Base-by-base conservation (phyloP, 2,797 vertebrate species). In the Rhinophrynus dorsalis region DNA sequence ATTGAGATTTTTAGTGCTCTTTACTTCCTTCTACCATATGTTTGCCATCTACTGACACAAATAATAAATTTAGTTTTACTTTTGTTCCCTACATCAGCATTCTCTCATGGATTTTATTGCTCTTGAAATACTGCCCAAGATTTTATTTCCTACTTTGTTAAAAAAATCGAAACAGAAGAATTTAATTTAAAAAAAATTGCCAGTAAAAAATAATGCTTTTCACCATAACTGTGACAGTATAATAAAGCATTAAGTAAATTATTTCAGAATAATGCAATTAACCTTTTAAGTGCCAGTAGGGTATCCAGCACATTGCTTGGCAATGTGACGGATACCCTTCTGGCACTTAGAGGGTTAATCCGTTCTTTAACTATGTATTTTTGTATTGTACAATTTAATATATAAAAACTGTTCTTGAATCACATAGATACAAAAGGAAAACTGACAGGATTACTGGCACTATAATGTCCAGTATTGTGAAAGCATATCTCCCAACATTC, bases 11-110 rank as follows among this genome's bases (percentile, higher is more conserved):
- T 73, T 66, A 67, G 35, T 44, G 55, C 55, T 50, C 42, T 66
- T 73, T 54, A 66, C 37, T 60, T 65, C 69, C 47, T 59, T 45
- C 40, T 15, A 52, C 70, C 70, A 73, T 73, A 73, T 73, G 70
- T 67, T 60, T 66, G 62, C 55, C 62, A 73, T 73, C 55, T 44
- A 66, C 44, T 73, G 62, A 66, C 61, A 65, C 61, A 73, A 73
- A 73, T 52, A 73, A 67, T 73, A 73, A 37, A 73, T 60, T 73
- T 54, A 10, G 27, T 67, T 73, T 73, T 60, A 66, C 62, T 73
- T 73, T 73, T 47, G 37, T 67, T 73, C 47, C 62, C 38, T 18
- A 40, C 55, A 52, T 73, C 62, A 73, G 70, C 70, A 73, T 54
- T 73, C 47, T 60, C 32, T 21, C 29, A 29, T 6, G 70, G 58